Conservation (phyloP, 1,140 invertebrate genomes). For the Heliothis virescens region DNA sequence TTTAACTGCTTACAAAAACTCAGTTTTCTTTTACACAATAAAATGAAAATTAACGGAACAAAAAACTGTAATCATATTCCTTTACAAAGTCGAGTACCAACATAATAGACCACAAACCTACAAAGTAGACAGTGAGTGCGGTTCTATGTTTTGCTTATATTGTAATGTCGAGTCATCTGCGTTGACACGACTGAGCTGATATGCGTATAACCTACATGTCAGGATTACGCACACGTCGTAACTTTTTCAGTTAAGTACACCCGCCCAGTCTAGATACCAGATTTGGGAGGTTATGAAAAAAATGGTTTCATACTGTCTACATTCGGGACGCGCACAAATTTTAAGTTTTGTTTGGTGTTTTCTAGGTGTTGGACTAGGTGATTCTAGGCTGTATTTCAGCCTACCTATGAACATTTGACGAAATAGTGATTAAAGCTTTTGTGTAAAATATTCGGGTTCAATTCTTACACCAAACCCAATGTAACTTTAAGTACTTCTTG, state of each 20-base stretch:
- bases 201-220: constrained; percentile 46
- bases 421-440: too few species aligned
- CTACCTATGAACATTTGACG: too few species aligned
- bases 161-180: constrained; percentile 59
- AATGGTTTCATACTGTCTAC: not conserved
- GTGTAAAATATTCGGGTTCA: too few species aligned
- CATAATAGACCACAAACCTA: constrained; percentile 45
- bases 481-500: too few species aligned
- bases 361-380: too few species aligned
- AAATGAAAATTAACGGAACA: not conserved
- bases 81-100: not conserved
- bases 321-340: too few species aligned
- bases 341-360: too few species aligned
- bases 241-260: constrained; percentile 40
- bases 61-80: not conserved
- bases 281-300: not conserved
- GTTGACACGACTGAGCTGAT: constrained; percentile 50
- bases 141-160: constrained; percentile 66
- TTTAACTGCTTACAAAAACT: too few species aligned
- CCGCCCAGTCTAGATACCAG: constrained; percentile 14
- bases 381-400: too few species aligned
- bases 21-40: too few species aligned
- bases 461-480: too few species aligned
- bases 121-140: constrained; percentile 60
- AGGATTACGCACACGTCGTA: constrained; percentile 45